Percentiles rank a stretch among this genome's conserved stretches.
These are phyloP conservation scores for Botrylloides violaceus DNA, from an alignment of 23 tunicate genomes.

Conservation along the genomic window DNA sequence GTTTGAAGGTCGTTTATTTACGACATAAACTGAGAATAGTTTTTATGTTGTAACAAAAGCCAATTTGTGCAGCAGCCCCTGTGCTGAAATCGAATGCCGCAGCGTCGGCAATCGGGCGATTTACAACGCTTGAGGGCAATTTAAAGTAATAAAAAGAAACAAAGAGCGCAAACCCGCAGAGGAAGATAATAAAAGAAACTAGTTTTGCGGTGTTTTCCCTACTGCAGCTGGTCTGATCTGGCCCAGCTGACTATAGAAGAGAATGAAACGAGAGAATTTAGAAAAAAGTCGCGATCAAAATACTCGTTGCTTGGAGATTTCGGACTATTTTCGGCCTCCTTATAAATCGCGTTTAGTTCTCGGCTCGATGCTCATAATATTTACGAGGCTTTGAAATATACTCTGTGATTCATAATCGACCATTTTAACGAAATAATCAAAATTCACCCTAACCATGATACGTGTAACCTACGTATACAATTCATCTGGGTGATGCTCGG, in stretches of 20 bases:
- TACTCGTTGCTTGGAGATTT: slow-evolving; percentile 13
- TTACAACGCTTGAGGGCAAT: background rate
- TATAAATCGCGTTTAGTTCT: background rate
- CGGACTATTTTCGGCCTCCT: background rate
- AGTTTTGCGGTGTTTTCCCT: slow-evolving; percentile 27
- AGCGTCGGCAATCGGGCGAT: background rate
- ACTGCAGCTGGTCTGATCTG: slow-evolving; percentile 23
- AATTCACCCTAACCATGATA: too few relatives aligned
- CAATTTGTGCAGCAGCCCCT: too few relatives aligned
- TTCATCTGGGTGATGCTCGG: too few relatives aligned
- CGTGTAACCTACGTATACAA: too few relatives aligned
- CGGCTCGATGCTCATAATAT: too few relatives aligned
- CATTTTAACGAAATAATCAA: too few relatives aligned
- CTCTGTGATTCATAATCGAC: too few relatives aligned
- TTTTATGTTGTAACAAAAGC: too few relatives aligned
- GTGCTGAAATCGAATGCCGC: too few relatives aligned
- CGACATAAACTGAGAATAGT: too few relatives aligned
- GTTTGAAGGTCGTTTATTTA: too few relatives aligned
- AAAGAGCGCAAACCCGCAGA: background rate
- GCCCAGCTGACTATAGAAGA: slow-evolving; percentile 6
- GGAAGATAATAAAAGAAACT: background rate
- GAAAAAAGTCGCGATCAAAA: slow-evolving; percentile 8
- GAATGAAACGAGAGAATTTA: slow-evolving; percentile 20
- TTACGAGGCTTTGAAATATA: too few relatives aligned
- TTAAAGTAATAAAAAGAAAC: background rate